Percentiles rank a stretch among this genome's conserved stretches.
These are phyloP conservation scores for Chelmon rostratus DNA, from an alignment of 2,797 vertebrate species.

Conservation along the genomic window DNA sequence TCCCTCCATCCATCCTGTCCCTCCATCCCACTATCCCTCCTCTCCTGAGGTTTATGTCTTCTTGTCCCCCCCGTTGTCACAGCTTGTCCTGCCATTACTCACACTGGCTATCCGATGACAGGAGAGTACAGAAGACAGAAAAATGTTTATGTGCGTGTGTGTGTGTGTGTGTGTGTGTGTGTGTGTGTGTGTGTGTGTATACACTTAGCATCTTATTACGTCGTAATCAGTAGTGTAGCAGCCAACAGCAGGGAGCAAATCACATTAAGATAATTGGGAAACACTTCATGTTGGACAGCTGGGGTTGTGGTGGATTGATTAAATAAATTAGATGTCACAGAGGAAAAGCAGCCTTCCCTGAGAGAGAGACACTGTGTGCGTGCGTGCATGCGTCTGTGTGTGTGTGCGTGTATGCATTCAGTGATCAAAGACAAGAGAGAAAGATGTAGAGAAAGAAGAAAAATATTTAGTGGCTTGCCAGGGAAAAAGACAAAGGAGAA, in stretches of 20 bases:
- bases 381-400: slow-evolving; percentile 9
- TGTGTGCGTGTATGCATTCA: slow-evolving; percentile 14
- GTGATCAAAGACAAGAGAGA: slow-evolving; percentile 17
- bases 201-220: slow-evolving; percentile 70
- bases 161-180: background rate
- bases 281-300: slow-evolving; percentile 82
- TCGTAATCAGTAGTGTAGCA: slow-evolving; percentile 75
- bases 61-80: slow-evolving; percentile 54
- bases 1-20: slow-evolving; percentile 64
- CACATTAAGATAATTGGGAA: slow-evolving; percentile 83
- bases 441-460: slow-evolving; percentile 24
- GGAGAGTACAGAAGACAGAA: slow-evolving; percentile 48
- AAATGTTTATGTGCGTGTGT: slow-evolving; percentile 14
- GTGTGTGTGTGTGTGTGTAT: slow-evolving; percentile 19
- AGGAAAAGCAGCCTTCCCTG: slow-evolving; percentile 58
- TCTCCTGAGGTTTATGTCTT: slow-evolving; percentile 67
- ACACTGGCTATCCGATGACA: slow-evolving; percentile 68
- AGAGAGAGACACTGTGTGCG: slow-evolving; percentile 18
- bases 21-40: slow-evolving; percentile 58
- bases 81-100: slow-evolving; percentile 76
- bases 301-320: slow-evolving; percentile 77
- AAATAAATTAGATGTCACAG: slow-evolving; percentile 77
- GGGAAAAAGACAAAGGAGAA: slow-evolving; percentile 16
- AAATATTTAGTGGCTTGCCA: slow-evolving; percentile 20
- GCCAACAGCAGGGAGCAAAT: slow-evolving; percentile 76